Evolutionary conservation across 2,113 vertebrate genomes (phyloP), one percentile per base, ranked within the genome.

Genomic region (Numida meleagris): DNA sequence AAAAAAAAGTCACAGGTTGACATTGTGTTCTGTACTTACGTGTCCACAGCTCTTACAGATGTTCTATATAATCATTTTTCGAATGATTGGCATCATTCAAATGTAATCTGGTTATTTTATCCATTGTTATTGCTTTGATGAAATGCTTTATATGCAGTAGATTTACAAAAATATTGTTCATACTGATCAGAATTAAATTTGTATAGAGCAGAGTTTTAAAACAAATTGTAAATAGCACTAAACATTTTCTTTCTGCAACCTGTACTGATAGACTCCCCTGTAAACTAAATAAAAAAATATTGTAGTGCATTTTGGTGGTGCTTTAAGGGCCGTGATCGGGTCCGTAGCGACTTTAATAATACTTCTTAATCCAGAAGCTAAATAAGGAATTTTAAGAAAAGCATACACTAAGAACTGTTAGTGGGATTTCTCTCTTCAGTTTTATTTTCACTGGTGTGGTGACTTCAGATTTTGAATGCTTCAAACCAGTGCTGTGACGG

Each of bases 121-220:
- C 97, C 98, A 96, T 97, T 97, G 97, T 98, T 98, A 97, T 97
- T 97, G 98, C 98, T 98, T 98, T 97, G 98, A 98, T 95, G 95
- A 98, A 98, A 98, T 96, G 98, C 99, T 98, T 99, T 99, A 98
- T 98, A 99, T 98, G 97, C 98, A 98, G 98, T 98, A 98, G 98
- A 98, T 98, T 98, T 98, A 98, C 94, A 80, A 98, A 98, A 97
- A 98, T 98, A 98, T 97, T 99, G 98, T 99, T 99, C 98, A 99
- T 99, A 99, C 98, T 98, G 98, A 99, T 99, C 98, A 99, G 98
- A 99, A 98, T 98, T 99, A 98, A 98, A 99, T 99, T 98, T 99
- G 99, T 99, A 99, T 99, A 99, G 98, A 98, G 97, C 98, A 98
- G 96, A 98, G 97, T 99, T 99, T 99, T 99, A 98, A 98, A 99